Conservation (phyloP, 2,113 vertebrate genomes). For the Craseonycteris thonglongyai region DNA sequence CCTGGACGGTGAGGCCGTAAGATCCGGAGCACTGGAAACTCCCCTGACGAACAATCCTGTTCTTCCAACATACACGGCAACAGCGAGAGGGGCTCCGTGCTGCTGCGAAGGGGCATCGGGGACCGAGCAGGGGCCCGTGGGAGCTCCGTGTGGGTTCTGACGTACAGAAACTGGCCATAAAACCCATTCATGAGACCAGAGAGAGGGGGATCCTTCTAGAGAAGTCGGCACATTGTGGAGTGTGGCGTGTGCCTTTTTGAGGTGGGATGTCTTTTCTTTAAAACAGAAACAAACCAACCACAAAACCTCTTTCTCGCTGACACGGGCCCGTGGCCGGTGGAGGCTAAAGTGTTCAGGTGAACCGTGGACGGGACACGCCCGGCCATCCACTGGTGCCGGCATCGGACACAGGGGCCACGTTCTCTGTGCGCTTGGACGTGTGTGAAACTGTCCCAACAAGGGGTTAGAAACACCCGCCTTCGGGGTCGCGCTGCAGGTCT, state of each 20-base stretch:
- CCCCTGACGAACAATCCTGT: accelerated
- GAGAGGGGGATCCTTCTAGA: neutral
- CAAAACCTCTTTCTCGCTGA: neutral
- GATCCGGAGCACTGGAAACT: accelerated
- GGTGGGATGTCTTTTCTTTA: neutral
- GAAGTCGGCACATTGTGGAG: neutral
- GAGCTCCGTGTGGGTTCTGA: neutral
- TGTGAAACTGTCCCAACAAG: neutral
- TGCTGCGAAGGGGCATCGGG: neutral
- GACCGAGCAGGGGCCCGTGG: accelerated
- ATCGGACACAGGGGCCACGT: neutral
- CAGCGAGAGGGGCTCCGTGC: too few species aligned
- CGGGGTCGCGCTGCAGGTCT: accelerated
- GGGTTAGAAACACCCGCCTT: neutral
- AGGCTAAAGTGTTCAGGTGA: neutral
- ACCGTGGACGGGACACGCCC: too few species aligned
- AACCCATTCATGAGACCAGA: accelerated
- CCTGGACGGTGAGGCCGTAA: accelerated
- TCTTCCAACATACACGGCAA: neutral
- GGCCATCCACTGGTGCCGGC: accelerated
- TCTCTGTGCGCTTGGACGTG: accelerated
- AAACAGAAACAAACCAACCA: too few species aligned
- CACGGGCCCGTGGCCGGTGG: neutral
- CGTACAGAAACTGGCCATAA: accelerated
- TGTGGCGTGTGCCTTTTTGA: neutral